Base-by-base conservation (phyloP, 2,888 invertebrate genomes). In the Cinara cedri region DNA sequence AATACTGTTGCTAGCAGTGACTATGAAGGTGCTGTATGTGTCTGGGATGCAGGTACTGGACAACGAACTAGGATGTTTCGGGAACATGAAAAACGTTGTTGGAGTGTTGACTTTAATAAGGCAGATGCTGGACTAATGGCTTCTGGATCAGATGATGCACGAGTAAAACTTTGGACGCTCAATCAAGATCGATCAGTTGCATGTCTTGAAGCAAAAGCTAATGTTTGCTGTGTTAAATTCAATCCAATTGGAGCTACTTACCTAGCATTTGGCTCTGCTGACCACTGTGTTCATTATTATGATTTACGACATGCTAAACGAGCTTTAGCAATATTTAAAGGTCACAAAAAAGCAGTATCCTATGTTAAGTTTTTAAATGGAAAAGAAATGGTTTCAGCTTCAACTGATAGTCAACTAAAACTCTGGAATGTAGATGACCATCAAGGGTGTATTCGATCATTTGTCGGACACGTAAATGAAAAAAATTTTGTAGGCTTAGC, bases 231-330 rank as follows among this genome's bases (percentile, higher is more conserved):
- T 87, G 97, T 97, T 19, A 93, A 96, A 85, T 95, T 95, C 86
- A 94, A 93, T 86, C 94, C 94, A 0, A 88, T 90, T 82, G 94
- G 93, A 82, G 91, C 94, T 0, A 93, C 92, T 85, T 94, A 96
- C 85, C 88, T 97, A 81, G 96, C 96, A 1, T 97, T 96, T 87
- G 97, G 97, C 16, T 95, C 95, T n/a, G 97, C 97, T 34, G 97
- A 97, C 87, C 97, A 97, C 86, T 95, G 95, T 87, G 96, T 97
- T 74, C 96, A 97, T 86, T 96, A 97, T 85, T 97, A 96, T 86
- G 97, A 97, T 87, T 88, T 97, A 83, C 88, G 97, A 54, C 91
- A 94, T 83, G 91, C 93, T 84, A 90, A 92, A 81, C 91, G 92
- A 82, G 92, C 96, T 0, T 88, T 96, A 21, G 90, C 91, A 81